Percentiles rank a stretch among this genome's conserved stretches.
Evolutionary conservation across 64 coral and sea anemone genomes (phyloP).

Genomic region (Acropora tenuis): DNA sequence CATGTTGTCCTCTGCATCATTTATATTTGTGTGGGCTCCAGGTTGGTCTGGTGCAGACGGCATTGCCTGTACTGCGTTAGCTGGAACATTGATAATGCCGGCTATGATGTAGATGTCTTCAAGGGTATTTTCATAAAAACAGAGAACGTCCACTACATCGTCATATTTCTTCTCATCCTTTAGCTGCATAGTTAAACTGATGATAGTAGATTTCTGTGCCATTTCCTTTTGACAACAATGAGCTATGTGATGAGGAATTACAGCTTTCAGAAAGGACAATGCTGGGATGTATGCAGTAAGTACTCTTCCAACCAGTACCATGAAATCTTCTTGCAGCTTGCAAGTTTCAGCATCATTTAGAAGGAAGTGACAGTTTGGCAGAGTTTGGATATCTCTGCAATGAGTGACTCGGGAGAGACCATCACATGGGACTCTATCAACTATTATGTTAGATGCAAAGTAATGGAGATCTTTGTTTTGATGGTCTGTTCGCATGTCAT

Average conservation of each 20-base stretch:
- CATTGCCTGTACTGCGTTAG: conserved; percentile 5
- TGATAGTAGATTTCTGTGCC: conserved; percentile 7
- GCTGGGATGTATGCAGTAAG: conserved; percentile 22
- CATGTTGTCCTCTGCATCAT: conserved; percentile 37
- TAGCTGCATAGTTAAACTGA: neutral
- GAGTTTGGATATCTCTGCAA: conserved; percentile 13
- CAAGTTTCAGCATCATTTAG: conserved; percentile 3
- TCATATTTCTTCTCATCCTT: conserved; percentile 45
- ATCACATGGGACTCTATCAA: conserved; percentile 57
- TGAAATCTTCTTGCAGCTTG: conserved; percentile 51
- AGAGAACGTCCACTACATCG: conserved; percentile 43
- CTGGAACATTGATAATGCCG: neutral
- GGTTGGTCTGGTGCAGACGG: conserved; percentile 43
- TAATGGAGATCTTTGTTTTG: conserved; percentile 52
- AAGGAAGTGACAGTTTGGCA: conserved; percentile 34
- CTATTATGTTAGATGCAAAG: conserved; percentile 40
- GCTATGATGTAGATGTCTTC: conserved; percentile 26
- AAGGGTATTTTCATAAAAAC: conserved; percentile 39
- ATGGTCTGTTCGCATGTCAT: conserved; percentile 39
- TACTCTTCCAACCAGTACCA: conserved; percentile 39
- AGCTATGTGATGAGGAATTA: conserved; percentile 45
- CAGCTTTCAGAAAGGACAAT: conserved; percentile 47
- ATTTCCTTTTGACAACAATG: conserved; percentile 42
- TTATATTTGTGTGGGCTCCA: conserved; percentile 1
- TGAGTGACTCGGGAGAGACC: conserved; percentile 12